A percentile compares a stretch with the other conserved stretches of the same genome.
Evolutionary conservation across 2,888 invertebrate species (phyloP).

Genomic region (Lymantria monacha): DNA sequence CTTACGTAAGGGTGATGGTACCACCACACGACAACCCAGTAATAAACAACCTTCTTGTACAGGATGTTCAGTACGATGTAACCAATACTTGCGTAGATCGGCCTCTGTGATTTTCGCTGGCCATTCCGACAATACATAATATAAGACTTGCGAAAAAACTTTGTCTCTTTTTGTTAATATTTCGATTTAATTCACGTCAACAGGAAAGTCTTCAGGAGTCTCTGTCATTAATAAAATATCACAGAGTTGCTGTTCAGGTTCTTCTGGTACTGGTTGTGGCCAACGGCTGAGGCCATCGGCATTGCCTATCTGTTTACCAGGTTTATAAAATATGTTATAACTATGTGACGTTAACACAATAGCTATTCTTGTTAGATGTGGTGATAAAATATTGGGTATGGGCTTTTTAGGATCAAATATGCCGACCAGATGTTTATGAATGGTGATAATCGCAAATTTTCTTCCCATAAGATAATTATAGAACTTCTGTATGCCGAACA

Average conservation of each 20-base stretch:
- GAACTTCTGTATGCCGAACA: neutral
- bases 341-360: neutral
- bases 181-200: too few species aligned
- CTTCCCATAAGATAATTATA: neutral
- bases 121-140: too few species aligned
- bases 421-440: neutral
- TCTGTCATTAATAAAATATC: too few species aligned
- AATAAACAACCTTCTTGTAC: neutral
- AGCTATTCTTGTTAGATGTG: too few species aligned
- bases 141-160: too few species aligned
- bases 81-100: too few species aligned
- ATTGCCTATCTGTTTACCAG: neutral
- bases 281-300: neutral
- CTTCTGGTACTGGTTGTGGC: neutral
- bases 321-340: neutral
- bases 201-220: too few species aligned
- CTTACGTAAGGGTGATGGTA: neutral
- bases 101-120: too few species aligned
- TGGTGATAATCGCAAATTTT: conserved; percentile 1
- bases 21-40: neutral
- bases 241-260: too few species aligned
- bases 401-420: too few species aligned
- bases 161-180: too few species aligned
- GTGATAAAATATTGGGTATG: neutral
- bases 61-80: neutral